Evolutionary conservation across 1,140 invertebrate genomes (phyloP).

Genomic region (Orius insidiosus): DNA sequence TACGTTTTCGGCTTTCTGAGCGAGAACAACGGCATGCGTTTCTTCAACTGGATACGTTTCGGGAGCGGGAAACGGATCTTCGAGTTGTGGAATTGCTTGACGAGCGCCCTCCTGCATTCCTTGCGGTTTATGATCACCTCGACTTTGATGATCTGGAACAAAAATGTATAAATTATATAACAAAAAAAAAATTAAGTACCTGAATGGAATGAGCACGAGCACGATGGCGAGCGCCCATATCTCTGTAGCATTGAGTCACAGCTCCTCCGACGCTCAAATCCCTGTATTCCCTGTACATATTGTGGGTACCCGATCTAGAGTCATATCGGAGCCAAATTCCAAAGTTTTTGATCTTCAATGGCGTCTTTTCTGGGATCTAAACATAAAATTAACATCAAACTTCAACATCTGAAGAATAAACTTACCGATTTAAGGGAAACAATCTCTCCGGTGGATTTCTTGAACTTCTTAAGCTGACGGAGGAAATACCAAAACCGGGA

Average conservation of each 20-base stretch:
- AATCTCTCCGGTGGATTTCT: slow-evolving; percentile 98
- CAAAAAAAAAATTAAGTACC: slow-evolving; percentile 14
- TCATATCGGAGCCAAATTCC: slow-evolving; percentile 97
- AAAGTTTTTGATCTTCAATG: slow-evolving; percentile 94
- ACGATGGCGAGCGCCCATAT: slow-evolving; percentile 97
- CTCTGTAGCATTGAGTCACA: slow-evolving; percentile 95
- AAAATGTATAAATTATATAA: slow-evolving; percentile 16
- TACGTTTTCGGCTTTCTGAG: slow-evolving; percentile 85
- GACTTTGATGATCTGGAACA: slow-evolving; percentile 85
- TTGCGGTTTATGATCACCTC: slow-evolving; percentile 71
- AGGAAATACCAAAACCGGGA: slow-evolving; percentile 99
- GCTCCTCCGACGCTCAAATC: slow-evolving; percentile 88
- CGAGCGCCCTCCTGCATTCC: slow-evolving; percentile 78
- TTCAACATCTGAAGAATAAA: slow-evolving; percentile 1
- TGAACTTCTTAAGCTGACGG: slow-evolving; percentile 93
- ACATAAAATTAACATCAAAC: slow-evolving; percentile 1
- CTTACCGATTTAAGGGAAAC: slow-evolving; percentile 69
- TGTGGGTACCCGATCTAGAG: slow-evolving; percentile 95
- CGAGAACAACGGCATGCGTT: slow-evolving; percentile 50
- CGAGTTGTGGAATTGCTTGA: slow-evolving; percentile 97
- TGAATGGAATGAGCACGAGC: slow-evolving; percentile 92
- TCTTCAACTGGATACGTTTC: slow-evolving; percentile 73
- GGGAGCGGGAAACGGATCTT: slow-evolving; percentile 92
- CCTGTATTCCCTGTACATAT: slow-evolving; percentile 99
- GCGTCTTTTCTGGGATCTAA: slow-evolving; percentile 74